Evolutionary conservation across 2,888 invertebrate species (phyloP).

Genomic region (Augiades crinisus): DNA sequence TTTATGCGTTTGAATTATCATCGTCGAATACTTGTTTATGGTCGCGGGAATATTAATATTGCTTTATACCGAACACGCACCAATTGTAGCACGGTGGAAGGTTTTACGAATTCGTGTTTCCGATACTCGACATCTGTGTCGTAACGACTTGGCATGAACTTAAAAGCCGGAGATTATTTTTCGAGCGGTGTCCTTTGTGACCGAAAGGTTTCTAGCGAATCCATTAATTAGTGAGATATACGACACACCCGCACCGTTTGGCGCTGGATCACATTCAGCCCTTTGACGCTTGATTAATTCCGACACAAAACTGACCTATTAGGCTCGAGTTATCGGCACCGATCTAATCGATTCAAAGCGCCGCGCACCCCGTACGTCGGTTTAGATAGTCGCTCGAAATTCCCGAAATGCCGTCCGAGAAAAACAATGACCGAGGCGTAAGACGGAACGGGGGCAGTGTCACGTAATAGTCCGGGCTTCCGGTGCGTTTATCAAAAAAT

Average conservation of each 20-base stretch:
- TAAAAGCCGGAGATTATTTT: constrained; percentile 33
- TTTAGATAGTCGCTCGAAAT: constrained; percentile 62
- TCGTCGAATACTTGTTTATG: constrained; percentile 73
- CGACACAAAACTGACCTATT: constrained; percentile 78
- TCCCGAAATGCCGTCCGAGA: constrained; percentile 61
- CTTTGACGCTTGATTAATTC: constrained; percentile 80
- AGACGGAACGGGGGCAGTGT: constrained; percentile 66
- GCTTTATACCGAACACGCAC: constrained; percentile 69
- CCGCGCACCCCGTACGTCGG: constrained; percentile 72
- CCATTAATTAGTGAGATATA: constrained; percentile 79
- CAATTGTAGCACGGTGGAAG: constrained; percentile 30
- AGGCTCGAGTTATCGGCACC: constrained; percentile 62
- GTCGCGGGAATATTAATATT: constrained; percentile 70
- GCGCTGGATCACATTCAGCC: constrained; percentile 68
- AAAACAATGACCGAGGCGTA: constrained; percentile 73
- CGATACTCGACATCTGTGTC: constrained; percentile 20
- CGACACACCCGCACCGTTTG: constrained; percentile 66
- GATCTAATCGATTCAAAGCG: constrained; percentile 76
- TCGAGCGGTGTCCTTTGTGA: constrained; percentile 70
- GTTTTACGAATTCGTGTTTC: background rate
- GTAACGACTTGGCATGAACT: constrained; percentile 17
- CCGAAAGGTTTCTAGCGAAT: constrained; percentile 70
- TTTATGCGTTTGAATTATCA: constrained; percentile 77
- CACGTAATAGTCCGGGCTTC: constrained; percentile 77
- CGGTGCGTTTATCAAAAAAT: constrained; percentile 78